Percentiles rank a stretch among this genome's conserved stretches.
Conservation (phyloP, 2,113 vertebrate species). For the Elephantulus edwardii region DNA sequence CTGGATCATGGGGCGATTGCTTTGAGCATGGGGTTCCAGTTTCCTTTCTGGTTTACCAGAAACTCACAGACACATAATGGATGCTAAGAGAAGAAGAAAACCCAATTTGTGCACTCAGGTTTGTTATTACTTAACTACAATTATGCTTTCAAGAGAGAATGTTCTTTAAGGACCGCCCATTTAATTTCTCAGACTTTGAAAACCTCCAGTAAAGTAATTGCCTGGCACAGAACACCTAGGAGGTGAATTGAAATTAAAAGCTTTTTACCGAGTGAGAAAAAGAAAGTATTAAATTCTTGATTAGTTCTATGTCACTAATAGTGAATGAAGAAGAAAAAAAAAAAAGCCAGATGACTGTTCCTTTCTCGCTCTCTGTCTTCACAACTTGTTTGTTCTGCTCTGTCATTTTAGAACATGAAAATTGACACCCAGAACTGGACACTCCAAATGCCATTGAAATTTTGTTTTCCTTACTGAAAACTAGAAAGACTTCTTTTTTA, state of each 20-base stretch:
- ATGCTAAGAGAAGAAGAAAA: conserved; percentile 46
- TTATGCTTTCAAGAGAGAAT: conserved; percentile 62
- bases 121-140: conserved; percentile 65
- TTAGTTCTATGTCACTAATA: conserved; percentile 52
- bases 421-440: not conserved
- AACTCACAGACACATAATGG: not conserved
- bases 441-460: conserved; percentile 26
- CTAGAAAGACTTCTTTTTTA: not conserved
- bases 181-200: conserved; percentile 73
- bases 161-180: conserved; percentile 62
- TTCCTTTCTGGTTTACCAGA: not conserved
- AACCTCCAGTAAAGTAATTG: conserved; percentile 71
- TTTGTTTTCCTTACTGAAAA: conserved; percentile 47
- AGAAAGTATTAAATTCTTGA: conserved; percentile 69
- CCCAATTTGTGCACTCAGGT: not conserved
- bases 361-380: not conserved
- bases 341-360: not conserved
- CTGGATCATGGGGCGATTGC: not conserved
- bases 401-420: not conserved
- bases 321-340: conserved; percentile 2
- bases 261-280: conserved; percentile 58
- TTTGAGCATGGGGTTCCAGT: not conserved
- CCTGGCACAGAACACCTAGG: conserved; percentile 68
- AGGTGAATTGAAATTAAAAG: conserved; percentile 71
- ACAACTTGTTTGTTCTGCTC: not conserved